Base-by-base conservation (phyloP, 2,113 vertebrate species). In the Alces alces region DNA sequence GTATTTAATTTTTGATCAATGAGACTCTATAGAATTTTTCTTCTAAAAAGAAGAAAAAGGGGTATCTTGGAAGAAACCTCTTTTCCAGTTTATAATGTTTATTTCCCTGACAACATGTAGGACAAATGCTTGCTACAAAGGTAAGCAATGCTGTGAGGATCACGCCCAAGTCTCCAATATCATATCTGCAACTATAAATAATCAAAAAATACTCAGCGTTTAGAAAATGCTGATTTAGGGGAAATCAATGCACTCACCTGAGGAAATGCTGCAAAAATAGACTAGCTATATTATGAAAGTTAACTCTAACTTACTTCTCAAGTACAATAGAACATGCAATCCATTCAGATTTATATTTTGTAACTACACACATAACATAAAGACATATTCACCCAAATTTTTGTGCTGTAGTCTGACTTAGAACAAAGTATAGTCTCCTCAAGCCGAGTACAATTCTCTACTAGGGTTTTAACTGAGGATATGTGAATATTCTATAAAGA, bases 241-340 rank as follows among this genome's bases (percentile, higher is more conserved):
- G 14, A 73, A 96, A 90, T 79, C 57, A 88, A 60, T 47, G 10
- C 11, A 45, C 43, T 93, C 5, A 17, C 0, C 10, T 54, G 54
- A 78, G 50, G 25, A 61, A 95, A 91, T 43, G 21, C 45, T 91
- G 30, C 12, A 96, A 36, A 57, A 66, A 93, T 4, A 83, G n/a
- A 21, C 30, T 78, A 39, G 19, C n/a, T 78, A 33, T 58, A 11
- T 90, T 89, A 89, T 30, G 47, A 84, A 88, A 95, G 55, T 84
- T 90, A 87, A 78, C 14, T 94, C 70, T 16, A 64, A 58, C 15
- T 92, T 87, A 87, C 95, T 97, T 93, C 36, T 93, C 30, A 58
- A 89, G 17, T 55, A 52, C 6, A 88, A 47, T 47, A 60, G 3
- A 97, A 92, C 57, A 93, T 80, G 45, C 7, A 91, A 28, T n/a